Percentiles rank a stretch among this genome's conserved stretches.
Evolutionary conservation across 2,113 vertebrate genomes (phyloP).

Genomic region (Empidonax alnorum): DNA sequence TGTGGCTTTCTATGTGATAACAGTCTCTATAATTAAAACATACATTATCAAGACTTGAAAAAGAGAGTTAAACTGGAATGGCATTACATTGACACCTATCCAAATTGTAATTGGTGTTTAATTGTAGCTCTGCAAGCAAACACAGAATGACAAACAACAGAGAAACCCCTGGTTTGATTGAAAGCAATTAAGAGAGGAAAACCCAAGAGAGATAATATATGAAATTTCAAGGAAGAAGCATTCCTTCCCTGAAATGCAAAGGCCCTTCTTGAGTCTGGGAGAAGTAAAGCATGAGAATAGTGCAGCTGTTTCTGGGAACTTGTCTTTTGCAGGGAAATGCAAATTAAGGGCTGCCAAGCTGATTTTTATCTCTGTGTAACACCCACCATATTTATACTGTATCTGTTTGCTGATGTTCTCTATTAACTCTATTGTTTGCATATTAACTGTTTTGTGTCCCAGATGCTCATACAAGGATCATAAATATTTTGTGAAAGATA

Average conservation of each 20-base stretch:
- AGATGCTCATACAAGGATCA: not conserved
- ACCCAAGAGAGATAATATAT: not conserved
- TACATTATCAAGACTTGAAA: not conserved
- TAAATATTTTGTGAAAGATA: not conserved
- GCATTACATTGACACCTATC: not conserved
- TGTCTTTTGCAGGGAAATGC: not conserved
- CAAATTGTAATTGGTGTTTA: not conserved
- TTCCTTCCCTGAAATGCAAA: not conserved
- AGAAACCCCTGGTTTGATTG: not conserved
- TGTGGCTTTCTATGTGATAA: not conserved
- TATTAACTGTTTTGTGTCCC: not conserved
- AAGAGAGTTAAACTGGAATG: not conserved
- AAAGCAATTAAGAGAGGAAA: not conserved
- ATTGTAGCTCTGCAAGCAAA: not conserved
- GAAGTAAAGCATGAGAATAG: not conserved
- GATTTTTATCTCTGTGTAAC: not conserved
- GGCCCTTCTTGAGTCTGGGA: not conserved
- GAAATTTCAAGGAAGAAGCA: not conserved
- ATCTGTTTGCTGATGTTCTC: not conserved
- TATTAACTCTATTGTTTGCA: not conserved
- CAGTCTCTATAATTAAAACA: not conserved
- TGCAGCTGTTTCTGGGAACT: not conserved
- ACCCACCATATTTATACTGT: not conserved
- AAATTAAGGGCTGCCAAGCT: conserved; percentile 22
- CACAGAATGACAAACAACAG: not conserved